Conservation (phyloP, 2,113 vertebrate species). For the Oreochromis tanganicae region DNA sequence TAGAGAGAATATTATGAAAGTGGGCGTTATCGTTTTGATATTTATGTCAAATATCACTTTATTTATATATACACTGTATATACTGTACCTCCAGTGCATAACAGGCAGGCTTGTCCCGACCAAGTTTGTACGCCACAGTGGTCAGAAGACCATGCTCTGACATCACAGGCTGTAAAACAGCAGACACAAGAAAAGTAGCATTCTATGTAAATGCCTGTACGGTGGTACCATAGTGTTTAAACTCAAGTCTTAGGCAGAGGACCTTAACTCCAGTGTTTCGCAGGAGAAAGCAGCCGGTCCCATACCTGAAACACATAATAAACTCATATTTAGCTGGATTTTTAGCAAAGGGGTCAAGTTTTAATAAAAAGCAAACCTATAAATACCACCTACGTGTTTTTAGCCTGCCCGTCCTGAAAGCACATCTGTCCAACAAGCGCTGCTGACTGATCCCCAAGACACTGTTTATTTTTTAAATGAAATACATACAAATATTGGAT, state of each 20-base stretch:
- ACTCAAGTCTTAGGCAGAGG: neutral
- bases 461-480: slow-evolving; percentile 26
- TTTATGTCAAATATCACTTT: neutral
- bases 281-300: slow-evolving; percentile 91
- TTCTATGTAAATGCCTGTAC: neutral
- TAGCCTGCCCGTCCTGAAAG: slow-evolving; percentile 88
- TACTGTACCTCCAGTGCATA: slow-evolving; percentile 86
- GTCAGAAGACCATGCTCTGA: slow-evolving; percentile 93
- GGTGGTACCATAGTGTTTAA: neutral
- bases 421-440: slow-evolving; percentile 95
- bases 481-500: neutral
- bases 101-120: slow-evolving; percentile 80
- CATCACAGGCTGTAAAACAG: slow-evolving; percentile 77
- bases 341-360: neutral
- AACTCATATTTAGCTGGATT: neutral
- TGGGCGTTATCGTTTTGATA: neutral
- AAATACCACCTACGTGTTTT: slow-evolving; percentile 84
- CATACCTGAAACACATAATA: slow-evolving; percentile 74
- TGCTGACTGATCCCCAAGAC: slow-evolving; percentile 84
- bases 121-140: slow-evolving; percentile 92
- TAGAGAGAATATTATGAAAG: neutral
- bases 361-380: neutral
- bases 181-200: neutral
- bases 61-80: neutral
- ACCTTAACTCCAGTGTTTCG: slow-evolving; percentile 91